Base-by-base conservation (phyloP, 2,888 invertebrate genomes). In the Lepidochitona cinerea region DNA sequence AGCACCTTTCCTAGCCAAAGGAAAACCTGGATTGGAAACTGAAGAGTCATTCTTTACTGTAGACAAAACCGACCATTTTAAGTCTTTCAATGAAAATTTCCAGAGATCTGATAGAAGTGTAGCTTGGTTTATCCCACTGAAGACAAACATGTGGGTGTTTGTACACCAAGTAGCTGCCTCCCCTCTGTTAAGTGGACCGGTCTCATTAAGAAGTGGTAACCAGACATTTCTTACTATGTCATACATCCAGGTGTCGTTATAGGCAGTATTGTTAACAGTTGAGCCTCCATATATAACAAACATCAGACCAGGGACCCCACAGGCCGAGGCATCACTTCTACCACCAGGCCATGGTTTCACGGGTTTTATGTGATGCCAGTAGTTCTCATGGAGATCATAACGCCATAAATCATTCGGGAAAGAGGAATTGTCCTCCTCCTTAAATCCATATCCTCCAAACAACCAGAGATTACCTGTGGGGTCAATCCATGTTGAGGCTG, bases 211-310 rank as follows among this genome's bases (percentile, higher is more conserved):
- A 14, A 29, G 23, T 7, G 59, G 32, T 29, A 59, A 29, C 59
- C 59, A 59, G 59, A 32, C 29, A 32, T 23, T 29, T 26, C 37
- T 66, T 4, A 33, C 35, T 0, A 83, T 71, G 52, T 81, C 73
- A 68, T 79, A 87, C 4, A 84, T 59, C 87, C 88, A 88, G 6
- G 85, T 84, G 73, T 88, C 88, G 23, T 78, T 81, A 12, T 85
- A 70, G 7, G 75, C 79, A 12, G 74, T 53, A 14, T 80, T 82
- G n/a, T 75, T 71, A 12, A 79, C 54, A 6, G 77, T 83, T 9
- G 83, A 75, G 7, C 88, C 88, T 12, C 87, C 88, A 78, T 76
- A 88, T 29, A 87, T 67, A 35, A 88, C 76, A 76, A 88, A 75
- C 32, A 81, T 79, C 14, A 71, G 41, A 29, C 76, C 68, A 26